Evolutionary conservation across 2,113 vertebrate species (phyloP).

Genomic region (Boulengeromyrus knoepffleri): DNA sequence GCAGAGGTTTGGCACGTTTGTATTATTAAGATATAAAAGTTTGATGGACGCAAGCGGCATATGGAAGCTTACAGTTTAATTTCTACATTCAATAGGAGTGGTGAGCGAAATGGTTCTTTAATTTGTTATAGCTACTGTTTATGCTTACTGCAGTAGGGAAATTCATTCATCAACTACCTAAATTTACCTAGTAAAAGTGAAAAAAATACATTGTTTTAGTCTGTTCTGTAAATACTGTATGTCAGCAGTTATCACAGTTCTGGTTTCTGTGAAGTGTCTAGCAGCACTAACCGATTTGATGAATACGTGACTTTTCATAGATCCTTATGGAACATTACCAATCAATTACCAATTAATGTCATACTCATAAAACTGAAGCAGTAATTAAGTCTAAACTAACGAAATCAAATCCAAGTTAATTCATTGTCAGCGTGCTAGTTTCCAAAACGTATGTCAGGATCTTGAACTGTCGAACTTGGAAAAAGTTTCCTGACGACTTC

Average conservation of each 20-base stretch:
- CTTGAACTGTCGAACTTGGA: not conserved
- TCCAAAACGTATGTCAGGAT: not conserved
- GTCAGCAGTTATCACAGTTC: not conserved
- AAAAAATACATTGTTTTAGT: not conserved
- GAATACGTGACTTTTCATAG: too few species aligned
- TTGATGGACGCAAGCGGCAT: not conserved
- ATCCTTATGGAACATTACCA: too few species aligned
- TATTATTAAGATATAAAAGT: not conserved
- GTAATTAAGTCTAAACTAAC: not conserved
- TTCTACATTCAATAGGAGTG: not conserved
- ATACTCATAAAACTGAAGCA: not conserved
- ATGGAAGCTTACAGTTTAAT: not conserved
- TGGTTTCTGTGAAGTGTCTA: not conserved
- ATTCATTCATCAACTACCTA: not conserved
- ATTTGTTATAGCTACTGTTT: not conserved
- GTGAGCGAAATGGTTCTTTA: not conserved
- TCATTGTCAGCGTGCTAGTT: not conserved
- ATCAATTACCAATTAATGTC: too few species aligned
- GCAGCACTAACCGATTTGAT: too few species aligned
- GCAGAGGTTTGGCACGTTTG: not conserved
- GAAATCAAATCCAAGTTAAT: not conserved
- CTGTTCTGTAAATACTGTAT: not conserved
- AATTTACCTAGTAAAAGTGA: not conserved
- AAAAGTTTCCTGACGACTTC: not conserved
- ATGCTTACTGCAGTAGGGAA: not conserved